Percentiles rank a stretch among this genome's conserved stretches.
These are phyloP conservation scores for Parotia lawesii DNA, from an alignment of 2,113 vertebrate species.

Conservation along the genomic window DNA sequence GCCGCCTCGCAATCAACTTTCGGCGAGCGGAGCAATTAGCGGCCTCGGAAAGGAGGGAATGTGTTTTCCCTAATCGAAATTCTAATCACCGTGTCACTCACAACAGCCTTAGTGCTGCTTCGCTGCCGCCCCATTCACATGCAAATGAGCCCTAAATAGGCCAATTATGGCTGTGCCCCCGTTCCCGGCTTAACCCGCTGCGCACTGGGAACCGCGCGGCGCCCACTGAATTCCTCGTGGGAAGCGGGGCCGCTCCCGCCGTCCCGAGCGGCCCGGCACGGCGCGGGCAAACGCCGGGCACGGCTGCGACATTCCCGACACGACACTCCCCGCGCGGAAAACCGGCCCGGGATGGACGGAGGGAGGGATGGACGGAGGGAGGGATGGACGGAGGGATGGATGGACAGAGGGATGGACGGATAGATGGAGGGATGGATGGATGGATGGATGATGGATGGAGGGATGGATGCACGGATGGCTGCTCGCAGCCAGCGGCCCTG, in stretches of 20 bases:
- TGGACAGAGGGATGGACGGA: too few relatives aligned
- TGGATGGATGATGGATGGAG: too few relatives aligned
- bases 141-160: conserved; percentile 96
- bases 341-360: too few relatives aligned
- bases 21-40: not conserved
- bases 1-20: not conserved
- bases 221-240: conserved; percentile 88
- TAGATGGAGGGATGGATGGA: too few relatives aligned
- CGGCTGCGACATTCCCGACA: too few relatives aligned
- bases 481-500: too few relatives aligned
- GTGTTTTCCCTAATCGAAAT: conserved; percentile 93
- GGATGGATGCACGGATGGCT: too few relatives aligned
- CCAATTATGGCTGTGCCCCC: conserved; percentile 92
- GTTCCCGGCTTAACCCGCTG: conserved; percentile 83
- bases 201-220: conserved; percentile 72
- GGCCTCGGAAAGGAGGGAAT: conserved; percentile 76
- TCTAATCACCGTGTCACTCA: conserved; percentile 93
- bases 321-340: too few relatives aligned
- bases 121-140: conserved; percentile 93
- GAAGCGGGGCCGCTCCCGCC: conserved; percentile 79
- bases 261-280: too few relatives aligned
- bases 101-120: conserved; percentile 92
- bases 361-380: too few relatives aligned
- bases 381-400: too few relatives aligned
- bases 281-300: too few relatives aligned